These are phyloP conservation scores for Spongilla lacustris DNA, from an alignment of 37 sponge, comb jelly and placozoan genomes.

Conservation along the genomic window DNA sequence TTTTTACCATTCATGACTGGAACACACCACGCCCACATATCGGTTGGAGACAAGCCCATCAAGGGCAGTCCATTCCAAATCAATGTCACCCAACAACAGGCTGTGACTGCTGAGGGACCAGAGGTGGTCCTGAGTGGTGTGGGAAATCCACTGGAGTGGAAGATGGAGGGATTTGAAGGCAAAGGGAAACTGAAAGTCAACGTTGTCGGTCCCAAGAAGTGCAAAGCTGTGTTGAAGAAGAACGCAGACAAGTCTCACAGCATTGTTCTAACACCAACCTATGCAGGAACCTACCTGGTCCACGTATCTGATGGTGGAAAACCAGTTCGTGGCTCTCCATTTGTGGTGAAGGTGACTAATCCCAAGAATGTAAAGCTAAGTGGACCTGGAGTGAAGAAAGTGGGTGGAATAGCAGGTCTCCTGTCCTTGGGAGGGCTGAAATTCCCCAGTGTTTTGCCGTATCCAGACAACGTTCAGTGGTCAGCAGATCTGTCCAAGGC, in stretches of 20 bases:
- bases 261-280: not conserved
- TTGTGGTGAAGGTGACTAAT: constrained; percentile 17
- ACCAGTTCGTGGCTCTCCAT: constrained; percentile 28
- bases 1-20: not conserved
- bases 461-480: not conserved
- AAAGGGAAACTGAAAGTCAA: not conserved
- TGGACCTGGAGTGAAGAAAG: not conserved
- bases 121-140: not conserved
- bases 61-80: not conserved
- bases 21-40: not conserved
- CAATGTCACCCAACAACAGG: not conserved
- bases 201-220: not conserved
- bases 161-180: not conserved
- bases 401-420: not conserved
- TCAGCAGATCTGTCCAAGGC: not conserved
- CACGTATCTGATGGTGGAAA: constrained; percentile 11
- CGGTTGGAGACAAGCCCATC: not conserved
- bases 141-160: not conserved
- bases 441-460: not conserved
- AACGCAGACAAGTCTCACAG: not conserved
- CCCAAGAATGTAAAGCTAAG: not conserved
- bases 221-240: not conserved
- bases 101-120: not conserved
- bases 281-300: constrained; percentile 8
- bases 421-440: not conserved